These are phyloP conservation scores for Gnathonemus longibarbis DNA, from an alignment of 2,113 vertebrate genomes.

Conservation along the genomic window DNA sequence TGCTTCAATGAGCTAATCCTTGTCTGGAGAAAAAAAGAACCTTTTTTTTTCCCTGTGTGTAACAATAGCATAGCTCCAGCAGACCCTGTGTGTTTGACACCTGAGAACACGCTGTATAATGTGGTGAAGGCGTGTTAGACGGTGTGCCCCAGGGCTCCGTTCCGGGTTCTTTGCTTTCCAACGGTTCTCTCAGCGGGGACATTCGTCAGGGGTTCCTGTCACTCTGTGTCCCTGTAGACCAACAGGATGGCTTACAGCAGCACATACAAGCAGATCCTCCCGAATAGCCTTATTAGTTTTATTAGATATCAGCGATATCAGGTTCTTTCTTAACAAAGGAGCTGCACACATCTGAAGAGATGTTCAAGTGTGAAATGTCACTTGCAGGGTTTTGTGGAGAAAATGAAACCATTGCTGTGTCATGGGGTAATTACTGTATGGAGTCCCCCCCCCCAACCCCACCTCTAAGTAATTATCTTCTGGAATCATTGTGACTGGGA, in stretches of 20 bases:
- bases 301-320: constrained; percentile 18
- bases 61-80: constrained; percentile 3
- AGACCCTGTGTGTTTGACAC: constrained; percentile 40
- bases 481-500: neutral
- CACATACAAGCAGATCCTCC: constrained; percentile 30
- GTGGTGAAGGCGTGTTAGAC: constrained; percentile 45
- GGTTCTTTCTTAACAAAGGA: constrained; percentile 6
- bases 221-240: constrained; percentile 32
- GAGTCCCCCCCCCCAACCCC: no score
- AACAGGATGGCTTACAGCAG: constrained; percentile 29
- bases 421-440: neutral
- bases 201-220: constrained; percentile 43
- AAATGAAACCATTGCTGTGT: neutral
- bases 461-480: neutral
- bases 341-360: constrained; percentile 1
- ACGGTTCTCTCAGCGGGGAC: constrained; percentile 34
- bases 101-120: constrained; percentile 27
- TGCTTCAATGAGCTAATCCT: neutral
- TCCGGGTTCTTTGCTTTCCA: constrained; percentile 32
- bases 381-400: neutral
- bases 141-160: constrained; percentile 50
- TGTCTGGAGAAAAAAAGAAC: neutral
- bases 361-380: constrained; percentile 10
- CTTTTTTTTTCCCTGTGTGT: neutral
- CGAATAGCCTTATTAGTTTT: constrained; percentile 21